Conservation (phyloP, 2,113 vertebrate species). For the Oxygymnocypris stewartii region DNA sequence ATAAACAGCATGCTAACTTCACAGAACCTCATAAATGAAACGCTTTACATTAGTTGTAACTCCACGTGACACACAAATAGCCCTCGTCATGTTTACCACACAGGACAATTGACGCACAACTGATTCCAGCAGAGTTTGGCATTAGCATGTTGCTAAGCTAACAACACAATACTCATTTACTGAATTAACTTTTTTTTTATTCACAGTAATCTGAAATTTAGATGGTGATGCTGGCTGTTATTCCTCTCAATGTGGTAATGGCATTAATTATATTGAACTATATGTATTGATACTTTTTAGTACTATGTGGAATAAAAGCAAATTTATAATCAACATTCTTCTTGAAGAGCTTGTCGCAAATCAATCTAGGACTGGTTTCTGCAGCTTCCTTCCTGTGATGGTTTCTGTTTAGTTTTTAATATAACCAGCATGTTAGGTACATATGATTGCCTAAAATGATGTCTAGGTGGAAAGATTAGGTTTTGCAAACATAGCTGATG, state of each 20-base stretch:
- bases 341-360: background rate
- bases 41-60: background rate
- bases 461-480: background rate
- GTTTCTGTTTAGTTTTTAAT: background rate
- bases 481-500: background rate
- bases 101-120: background rate
- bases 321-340: background rate
- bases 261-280: background rate
- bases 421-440: background rate
- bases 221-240: background rate
- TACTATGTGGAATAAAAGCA: background rate
- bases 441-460: background rate
- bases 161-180: background rate
- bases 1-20: background rate
- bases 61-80: background rate
- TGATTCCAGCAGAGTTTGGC: background rate
- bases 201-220: background rate
- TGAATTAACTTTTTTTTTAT: background rate
- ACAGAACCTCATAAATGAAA: background rate
- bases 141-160: conserved; percentile 10
- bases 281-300: background rate
- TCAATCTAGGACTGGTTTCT: background rate
- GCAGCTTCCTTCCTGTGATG: background rate
- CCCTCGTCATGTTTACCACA: background rate
- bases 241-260: background rate